Base-by-base conservation (phyloP, 23 tunicate genomes). In the Halocynthia roretzi region DNA sequence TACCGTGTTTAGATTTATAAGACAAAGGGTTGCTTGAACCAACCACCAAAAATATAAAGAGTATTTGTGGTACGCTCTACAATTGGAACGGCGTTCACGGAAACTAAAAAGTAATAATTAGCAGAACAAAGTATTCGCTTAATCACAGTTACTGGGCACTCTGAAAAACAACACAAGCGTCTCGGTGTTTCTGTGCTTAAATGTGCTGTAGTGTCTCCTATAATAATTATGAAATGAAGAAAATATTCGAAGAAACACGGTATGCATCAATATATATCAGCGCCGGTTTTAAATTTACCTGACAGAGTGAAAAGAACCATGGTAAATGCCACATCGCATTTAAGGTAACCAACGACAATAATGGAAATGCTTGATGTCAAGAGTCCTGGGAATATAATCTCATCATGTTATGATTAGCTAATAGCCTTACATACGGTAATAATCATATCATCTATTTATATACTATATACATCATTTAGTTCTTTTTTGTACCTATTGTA, bases 291-390 rank as follows among this genome's bases (percentile, higher is more conserved):
- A 21, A 23, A 44, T 54, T 48, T 21, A 74, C 78, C 78, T 52
- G 56, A 50, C 56, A 74, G 64, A 5, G 78, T 74, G 64, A 74
- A 74, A 21, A 53, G 56, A 14, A 53, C 12, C 44, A 74, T 52
- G 17, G 78, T 53, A 10, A 53, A 52, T 7, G 62, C 31, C 7
- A 74, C 62, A 54, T 53, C 54, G 54, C 58, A 53, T 50, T 44
- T 18, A 21, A 74, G 6, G 78, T 74, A 74, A 54, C 58, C 54
- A 12, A 74, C 78, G 22, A 74, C 18, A 8, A 48, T 54, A 0
- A 74, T 74, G 6, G 62, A 74, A 8, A 74, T 19, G 18, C 60
- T 54, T 8, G 78, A 54, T 51, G 56, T 54, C 64, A 74, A 15
- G 12, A 74, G 21, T 7, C 60, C 78, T 74, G 55, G 0, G n/a